phyloP scores from a whole-genome alignment of 23 tunicate genomes.

The Trididemnum clinides region DNA sequence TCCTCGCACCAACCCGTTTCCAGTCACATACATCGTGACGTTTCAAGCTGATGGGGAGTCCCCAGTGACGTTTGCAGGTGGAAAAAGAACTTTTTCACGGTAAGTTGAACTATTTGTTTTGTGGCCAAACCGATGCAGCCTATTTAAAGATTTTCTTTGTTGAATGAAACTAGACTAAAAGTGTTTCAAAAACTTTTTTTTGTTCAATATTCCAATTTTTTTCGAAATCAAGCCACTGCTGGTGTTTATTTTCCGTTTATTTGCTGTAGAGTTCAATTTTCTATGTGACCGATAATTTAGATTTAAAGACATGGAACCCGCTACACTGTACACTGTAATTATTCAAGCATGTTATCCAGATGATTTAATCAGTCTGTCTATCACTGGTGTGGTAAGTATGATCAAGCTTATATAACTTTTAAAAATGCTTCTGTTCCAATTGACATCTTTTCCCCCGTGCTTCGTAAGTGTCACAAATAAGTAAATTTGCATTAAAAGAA shows the following conservation, averaged over 20 bases:
- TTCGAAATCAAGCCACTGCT: too few relatives aligned
- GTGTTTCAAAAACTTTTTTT: too few relatives aligned
- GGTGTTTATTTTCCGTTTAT: too few relatives aligned
- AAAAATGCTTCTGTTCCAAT: too few relatives aligned
- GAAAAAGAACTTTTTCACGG: slow-evolving; percentile 1
- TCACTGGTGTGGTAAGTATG: slow-evolving; percentile 42
- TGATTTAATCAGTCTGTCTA: slow-evolving; percentile 36
- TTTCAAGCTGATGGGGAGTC: background rate
- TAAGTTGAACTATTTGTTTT: background rate
- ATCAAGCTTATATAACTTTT: too few relatives aligned
- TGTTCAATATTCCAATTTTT: too few relatives aligned
- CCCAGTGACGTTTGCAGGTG: slow-evolving; percentile 18
- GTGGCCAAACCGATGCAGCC: background rate
- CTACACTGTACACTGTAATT: slow-evolving; percentile 44
- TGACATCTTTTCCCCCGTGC: too few relatives aligned
- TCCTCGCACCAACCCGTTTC: slow-evolving; percentile 35
- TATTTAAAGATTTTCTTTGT: too few relatives aligned
- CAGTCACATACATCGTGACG: slow-evolving; percentile 63
- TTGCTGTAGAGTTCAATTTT: too few relatives aligned
- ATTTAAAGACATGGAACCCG: slow-evolving; percentile 2
- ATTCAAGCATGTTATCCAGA: slow-evolving; percentile 58
- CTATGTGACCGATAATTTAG: background rate
- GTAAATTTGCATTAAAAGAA: too few relatives aligned
- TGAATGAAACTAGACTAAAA: too few relatives aligned
- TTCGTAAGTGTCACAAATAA: too few relatives aligned